Conservation (phyloP, 2,888 invertebrate species). For the Laspeyria flexula region DNA sequence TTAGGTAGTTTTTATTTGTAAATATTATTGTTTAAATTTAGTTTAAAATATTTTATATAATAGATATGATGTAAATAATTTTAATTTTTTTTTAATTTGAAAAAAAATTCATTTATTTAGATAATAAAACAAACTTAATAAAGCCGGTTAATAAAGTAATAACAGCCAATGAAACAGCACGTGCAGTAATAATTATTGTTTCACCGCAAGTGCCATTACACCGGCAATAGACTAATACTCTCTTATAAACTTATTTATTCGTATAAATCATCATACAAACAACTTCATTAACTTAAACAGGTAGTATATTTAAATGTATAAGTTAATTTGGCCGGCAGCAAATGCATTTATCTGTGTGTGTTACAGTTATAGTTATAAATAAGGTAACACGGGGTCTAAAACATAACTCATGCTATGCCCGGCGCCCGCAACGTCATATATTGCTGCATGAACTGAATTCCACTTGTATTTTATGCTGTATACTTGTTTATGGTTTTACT, state of each 20-base stretch:
- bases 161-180: conserved; percentile 9
- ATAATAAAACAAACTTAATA: too few relatives aligned
- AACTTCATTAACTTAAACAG: conserved; percentile 53
- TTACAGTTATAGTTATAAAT: conserved; percentile 78
- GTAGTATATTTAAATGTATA: conserved; percentile 46
- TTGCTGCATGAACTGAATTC: conserved; percentile 42
- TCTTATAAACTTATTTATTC: conserved; percentile 38
- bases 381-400: conserved; percentile 56
- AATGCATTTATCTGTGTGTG: conserved; percentile 70
- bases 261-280: conserved; percentile 48
- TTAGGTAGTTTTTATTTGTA: too few relatives aligned
- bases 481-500: conserved; percentile 48
- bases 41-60: too few relatives aligned
- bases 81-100: too few relatives aligned
- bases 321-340: conserved; percentile 57
- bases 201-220: conserved; percentile 25
- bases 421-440: conserved; percentile 54
- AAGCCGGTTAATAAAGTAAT: too few relatives aligned
- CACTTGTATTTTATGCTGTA: conserved; percentile 40
- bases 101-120: too few relatives aligned
- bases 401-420: conserved; percentile 66
- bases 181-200: conserved; percentile 34
- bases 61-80: too few relatives aligned
- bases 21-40: too few relatives aligned
- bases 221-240: conserved; percentile 34